phyloP scores from a whole-genome alignment of 2,888 invertebrate genomes.

The Stomorhina lunata region DNA sequence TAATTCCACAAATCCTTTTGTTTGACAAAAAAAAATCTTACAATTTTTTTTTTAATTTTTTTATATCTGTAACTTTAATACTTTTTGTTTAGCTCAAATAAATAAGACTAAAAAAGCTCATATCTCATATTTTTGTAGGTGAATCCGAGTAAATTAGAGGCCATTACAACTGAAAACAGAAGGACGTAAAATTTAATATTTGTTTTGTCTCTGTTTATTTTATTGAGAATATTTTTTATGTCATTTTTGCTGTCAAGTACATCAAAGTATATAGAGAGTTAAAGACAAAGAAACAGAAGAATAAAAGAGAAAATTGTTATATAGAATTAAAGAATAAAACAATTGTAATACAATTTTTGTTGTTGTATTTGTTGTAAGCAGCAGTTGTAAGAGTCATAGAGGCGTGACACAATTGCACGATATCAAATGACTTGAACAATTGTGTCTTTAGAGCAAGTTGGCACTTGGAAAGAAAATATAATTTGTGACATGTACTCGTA shows the following conservation, averaged over 20 bases:
- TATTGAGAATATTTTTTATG: no score
- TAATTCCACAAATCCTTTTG: not conserved
- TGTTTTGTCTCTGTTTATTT: not conserved
- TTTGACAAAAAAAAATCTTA: not conserved
- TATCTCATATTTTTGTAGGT: conserved; percentile 55
- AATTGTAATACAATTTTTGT: no score
- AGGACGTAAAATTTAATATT: conserved; percentile 22
- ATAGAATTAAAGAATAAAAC: no score
- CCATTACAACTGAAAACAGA: conserved; percentile 43
- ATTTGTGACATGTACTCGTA: no score
- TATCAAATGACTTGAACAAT: conserved; percentile 62
- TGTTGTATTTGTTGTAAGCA: not conserved
- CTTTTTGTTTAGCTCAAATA: not conserved
- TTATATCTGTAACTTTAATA: not conserved
- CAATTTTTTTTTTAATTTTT: not conserved
- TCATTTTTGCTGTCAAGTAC: conserved; percentile 63
- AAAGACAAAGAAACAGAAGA: no score
- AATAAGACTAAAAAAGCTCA: no score
- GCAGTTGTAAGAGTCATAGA: conserved; percentile 54
- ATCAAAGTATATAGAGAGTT: conserved; percentile 29
- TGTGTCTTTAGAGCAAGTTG: no score
- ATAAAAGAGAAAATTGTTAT: no score
- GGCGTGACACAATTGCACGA: conserved; percentile 69
- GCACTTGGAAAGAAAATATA: no score
- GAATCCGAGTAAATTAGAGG: conserved; percentile 57